Percentiles rank a stretch among this genome's conserved stretches.
phyloP scores from a whole-genome alignment of 2,797 vertebrate species.

The Caiman crocodilus region DNA sequence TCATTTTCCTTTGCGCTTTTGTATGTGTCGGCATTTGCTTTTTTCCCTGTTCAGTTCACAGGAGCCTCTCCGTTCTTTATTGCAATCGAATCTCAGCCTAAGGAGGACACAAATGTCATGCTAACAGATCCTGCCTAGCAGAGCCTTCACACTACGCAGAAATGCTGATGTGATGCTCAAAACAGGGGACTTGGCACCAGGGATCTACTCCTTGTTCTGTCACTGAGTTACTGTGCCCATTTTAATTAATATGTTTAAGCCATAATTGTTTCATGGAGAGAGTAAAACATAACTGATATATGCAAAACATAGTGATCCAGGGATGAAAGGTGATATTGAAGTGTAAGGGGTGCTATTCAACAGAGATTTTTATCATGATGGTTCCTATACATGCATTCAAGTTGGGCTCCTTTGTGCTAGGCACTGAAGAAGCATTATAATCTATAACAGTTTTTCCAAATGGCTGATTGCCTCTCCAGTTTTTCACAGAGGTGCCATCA shows the following conservation, averaged over 20 bases:
- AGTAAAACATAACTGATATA: background rate
- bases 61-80: background rate
- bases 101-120: background rate
- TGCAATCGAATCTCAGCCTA: constrained; percentile 1
- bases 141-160: background rate
- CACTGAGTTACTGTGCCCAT: background rate
- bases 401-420: background rate
- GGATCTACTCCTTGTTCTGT: background rate
- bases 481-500: background rate
- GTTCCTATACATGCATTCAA: background rate
- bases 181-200: background rate
- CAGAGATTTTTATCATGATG: background rate
- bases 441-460: background rate
- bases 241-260: background rate
- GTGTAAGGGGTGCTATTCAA: background rate
- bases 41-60: background rate
- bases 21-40: background rate
- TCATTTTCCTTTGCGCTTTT: constrained; percentile 46
- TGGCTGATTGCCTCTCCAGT: background rate
- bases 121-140: constrained; percentile 26
- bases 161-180: background rate
- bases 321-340: background rate
- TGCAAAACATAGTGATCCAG: background rate
- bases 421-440: background rate
- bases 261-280: background rate